Evolutionary conservation across 1,140 invertebrate species (phyloP).

Genomic region (Diorhabda carinulata): DNA sequence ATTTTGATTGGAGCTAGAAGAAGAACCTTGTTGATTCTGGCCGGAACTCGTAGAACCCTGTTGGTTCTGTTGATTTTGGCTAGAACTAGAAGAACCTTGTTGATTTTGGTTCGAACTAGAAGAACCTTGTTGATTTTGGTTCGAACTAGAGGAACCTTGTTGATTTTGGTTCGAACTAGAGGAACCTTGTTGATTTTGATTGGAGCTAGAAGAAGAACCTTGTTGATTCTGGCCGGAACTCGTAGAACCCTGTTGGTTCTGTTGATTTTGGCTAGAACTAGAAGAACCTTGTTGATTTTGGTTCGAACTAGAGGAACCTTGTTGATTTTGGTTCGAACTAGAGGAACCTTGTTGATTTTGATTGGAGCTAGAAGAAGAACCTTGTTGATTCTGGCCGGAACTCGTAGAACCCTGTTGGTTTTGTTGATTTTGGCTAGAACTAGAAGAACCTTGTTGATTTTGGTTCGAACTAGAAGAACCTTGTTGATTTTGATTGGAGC

Average conservation of each 20-base stretch:
- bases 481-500: conserved; percentile 22
- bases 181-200: conserved; percentile 17
- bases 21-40: conserved; percentile 22
- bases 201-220: not conserved
- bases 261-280: not conserved
- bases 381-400: conserved; percentile 2
- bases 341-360: conserved; percentile 11
- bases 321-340: not conserved
- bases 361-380: conserved; percentile 9
- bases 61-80: conserved; percentile 8
- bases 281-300: conserved; percentile 20
- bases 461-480: not conserved
- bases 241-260: conserved; percentile 12
- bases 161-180: conserved; percentile 14
- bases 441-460: too few relatives aligned
- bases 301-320: not conserved
- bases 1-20: not conserved
- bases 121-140: conserved; percentile 4
- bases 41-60: not conserved
- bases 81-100: conserved; percentile 7
- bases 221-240: conserved; percentile 27
- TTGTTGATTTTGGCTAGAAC: conserved; percentile 5
- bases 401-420: conserved; percentile 23
- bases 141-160: conserved; percentile 15
- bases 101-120: conserved; percentile 27